These are phyloP conservation scores for Belgica antarctica DNA, from an alignment of 2,888 invertebrate species.

Conservation along the genomic window DNA sequence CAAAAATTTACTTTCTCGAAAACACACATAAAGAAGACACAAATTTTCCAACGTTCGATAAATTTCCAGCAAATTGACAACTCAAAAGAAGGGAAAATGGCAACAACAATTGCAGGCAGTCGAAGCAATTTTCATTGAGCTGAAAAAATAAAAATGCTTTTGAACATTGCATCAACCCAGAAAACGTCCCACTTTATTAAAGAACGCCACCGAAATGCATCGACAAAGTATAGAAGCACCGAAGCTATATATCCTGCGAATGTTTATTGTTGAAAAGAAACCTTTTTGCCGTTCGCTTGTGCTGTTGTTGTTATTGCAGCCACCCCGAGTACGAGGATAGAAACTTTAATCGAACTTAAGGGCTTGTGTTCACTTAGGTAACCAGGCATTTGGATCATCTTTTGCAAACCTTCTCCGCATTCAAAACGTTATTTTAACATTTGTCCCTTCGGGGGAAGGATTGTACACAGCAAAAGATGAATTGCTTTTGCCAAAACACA, in stretches of 20 bases:
- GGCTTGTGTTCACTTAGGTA: no score
- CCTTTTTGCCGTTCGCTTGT: not conserved
- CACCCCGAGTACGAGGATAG: not conserved
- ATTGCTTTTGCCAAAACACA: constrained; percentile 30
- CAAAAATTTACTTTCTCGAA: constrained; percentile 17
- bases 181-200: constrained; percentile 34
- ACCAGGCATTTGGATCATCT: no score
- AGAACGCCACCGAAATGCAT: not conserved
- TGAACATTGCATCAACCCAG: not conserved
- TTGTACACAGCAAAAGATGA: constrained; percentile 36
- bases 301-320: not conserved
- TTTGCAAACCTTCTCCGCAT: not conserved
- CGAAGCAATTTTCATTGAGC: no score
- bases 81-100: constrained; percentile 43
- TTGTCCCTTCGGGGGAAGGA: not conserved
- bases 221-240: not conserved
- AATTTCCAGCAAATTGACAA: constrained; percentile 42
- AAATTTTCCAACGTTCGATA: constrained; percentile 1
- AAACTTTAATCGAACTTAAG: constrained; percentile 32
- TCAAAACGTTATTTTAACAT: not conserved
- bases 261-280: not conserved
- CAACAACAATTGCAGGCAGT: constrained; percentile 42
- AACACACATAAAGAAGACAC: constrained; percentile 21
- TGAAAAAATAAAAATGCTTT: constrained; percentile 33
- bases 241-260: not conserved